Evolutionary conservation across 2,888 invertebrate species (phyloP), one percentile per base, ranked within the genome.

Genomic region (Lasioglossum calceatum): DNA sequence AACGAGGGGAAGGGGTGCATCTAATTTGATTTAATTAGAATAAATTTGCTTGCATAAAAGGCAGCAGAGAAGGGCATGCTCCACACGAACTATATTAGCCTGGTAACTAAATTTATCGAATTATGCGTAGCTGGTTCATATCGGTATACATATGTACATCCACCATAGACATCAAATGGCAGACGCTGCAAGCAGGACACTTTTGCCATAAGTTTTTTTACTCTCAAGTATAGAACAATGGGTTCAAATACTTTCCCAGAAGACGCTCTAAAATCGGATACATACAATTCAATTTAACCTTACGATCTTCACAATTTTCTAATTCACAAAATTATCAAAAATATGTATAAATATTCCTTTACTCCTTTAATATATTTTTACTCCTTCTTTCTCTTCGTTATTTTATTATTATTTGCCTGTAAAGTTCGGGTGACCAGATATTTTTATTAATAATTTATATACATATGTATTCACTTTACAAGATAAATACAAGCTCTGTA

Each of bases 21-120:
- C 93, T 92, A 93, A 94, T 94, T 94, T 94, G 94, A 94, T 94
- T 94, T 94, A 93, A 94, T 94, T 94, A 94, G 93, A 94, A 94
- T 94, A 94, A 93, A 94, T 94, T 94, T 94, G 93, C 92, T 90
- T 91, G 91, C 92, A 91, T 93, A 92, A 93, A 93, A 93, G 89
- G 84, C 74, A 58, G 58, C 81, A 61, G 61, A 79, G 80, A 79
- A 82, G 86, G 73, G 44, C 76, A 88, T 93, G 94, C 94, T 94
- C 94, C 92, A 89, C 91, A 85, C 72, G 76, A 83, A 81, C 89
- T 89, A 94, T 94, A 94, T 93, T 87, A 93, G 93, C 94, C 94
- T 94, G 94, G 92, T 94, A 94, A 90, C 92, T 93, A 93, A 94
- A 94, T 94, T 94, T 93, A 93, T 92, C 93, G 92, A 94, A 94